Conservation (phyloP, 2,888 invertebrate species). For the Drosophila quinaria region DNA sequence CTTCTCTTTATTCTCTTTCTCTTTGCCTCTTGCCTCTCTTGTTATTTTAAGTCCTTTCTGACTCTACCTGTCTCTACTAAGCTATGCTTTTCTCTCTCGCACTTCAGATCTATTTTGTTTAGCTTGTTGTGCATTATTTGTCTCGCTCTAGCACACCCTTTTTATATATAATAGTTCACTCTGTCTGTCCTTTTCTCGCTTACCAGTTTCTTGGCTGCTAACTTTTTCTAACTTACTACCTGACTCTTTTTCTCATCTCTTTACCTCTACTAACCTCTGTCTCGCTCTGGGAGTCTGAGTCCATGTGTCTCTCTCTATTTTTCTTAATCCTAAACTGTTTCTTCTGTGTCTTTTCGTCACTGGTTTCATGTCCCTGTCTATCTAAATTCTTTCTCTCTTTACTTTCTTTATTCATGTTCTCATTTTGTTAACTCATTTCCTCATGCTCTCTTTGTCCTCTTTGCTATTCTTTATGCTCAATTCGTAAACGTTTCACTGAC, state of each 20-base stretch:
- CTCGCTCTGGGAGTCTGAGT: background rate
- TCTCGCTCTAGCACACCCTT: background rate
- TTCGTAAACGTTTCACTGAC: slow-evolving; percentile 3
- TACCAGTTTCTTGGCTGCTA: background rate
- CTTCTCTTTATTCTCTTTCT: background rate
- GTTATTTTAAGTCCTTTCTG: background rate
- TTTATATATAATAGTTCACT: background rate
- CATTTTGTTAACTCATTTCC: background rate
- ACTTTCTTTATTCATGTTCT: background rate
- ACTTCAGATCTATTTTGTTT: background rate
- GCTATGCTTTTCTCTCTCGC: background rate
- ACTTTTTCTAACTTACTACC: background rate
- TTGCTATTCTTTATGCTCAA: background rate
- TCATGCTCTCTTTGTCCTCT: background rate
- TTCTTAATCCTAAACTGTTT: background rate
- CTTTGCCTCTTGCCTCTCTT: background rate
- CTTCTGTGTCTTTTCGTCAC: background rate
- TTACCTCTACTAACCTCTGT: background rate
- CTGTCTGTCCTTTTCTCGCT: background rate
- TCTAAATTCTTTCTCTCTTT: background rate
- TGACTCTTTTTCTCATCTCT: background rate
- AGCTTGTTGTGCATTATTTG: background rate
- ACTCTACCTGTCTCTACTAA: background rate
- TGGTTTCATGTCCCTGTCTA: background rate
- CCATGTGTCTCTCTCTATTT: background rate